These are phyloP conservation scores for Florisuga fusca DNA, from an alignment of 2,797 vertebrate species.

Conservation along the genomic window DNA sequence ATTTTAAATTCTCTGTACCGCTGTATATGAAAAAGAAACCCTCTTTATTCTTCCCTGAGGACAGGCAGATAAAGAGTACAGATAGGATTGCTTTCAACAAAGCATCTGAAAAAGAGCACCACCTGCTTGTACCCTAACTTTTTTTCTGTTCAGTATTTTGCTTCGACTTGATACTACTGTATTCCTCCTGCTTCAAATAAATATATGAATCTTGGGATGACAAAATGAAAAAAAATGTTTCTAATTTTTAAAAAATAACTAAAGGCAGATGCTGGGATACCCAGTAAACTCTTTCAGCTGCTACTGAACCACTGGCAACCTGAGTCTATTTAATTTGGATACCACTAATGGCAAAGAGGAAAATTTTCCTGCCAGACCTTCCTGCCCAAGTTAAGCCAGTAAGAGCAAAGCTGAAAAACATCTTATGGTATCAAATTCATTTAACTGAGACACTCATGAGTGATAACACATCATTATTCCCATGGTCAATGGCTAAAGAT, in stretches of 20 bases:
- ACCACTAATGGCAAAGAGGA: constrained; percentile 59
- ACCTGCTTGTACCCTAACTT: constrained; percentile 38
- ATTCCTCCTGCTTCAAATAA: constrained; percentile 41
- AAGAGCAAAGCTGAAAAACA: constrained; percentile 45
- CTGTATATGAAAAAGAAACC: constrained; percentile 38
- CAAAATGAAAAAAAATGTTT: constrained; percentile 59
- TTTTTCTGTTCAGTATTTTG: constrained; percentile 12
- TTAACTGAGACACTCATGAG: neutral
- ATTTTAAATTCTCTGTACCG: constrained; percentile 57
- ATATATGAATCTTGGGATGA: constrained; percentile 11
- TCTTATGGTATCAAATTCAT: neutral
- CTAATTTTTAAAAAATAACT: constrained; percentile 74
- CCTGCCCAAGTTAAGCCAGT: constrained; percentile 32
- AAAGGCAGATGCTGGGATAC: constrained; percentile 71
- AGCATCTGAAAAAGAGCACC: constrained; percentile 6
- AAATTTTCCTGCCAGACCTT: constrained; percentile 68
- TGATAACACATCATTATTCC: constrained; percentile 7
- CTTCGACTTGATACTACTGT: neutral
- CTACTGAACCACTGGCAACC: constrained; percentile 75
- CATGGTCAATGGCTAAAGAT: constrained; percentile 33
- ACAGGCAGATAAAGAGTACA: constrained; percentile 50
- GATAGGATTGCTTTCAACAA: constrained; percentile 54
- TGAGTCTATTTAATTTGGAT: constrained; percentile 75
- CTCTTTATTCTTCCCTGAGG: constrained; percentile 39
- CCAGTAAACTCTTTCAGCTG: constrained; percentile 78